Base-by-base conservation (phyloP, 2,888 invertebrate species). In the Drosophila setosimentum region DNA sequence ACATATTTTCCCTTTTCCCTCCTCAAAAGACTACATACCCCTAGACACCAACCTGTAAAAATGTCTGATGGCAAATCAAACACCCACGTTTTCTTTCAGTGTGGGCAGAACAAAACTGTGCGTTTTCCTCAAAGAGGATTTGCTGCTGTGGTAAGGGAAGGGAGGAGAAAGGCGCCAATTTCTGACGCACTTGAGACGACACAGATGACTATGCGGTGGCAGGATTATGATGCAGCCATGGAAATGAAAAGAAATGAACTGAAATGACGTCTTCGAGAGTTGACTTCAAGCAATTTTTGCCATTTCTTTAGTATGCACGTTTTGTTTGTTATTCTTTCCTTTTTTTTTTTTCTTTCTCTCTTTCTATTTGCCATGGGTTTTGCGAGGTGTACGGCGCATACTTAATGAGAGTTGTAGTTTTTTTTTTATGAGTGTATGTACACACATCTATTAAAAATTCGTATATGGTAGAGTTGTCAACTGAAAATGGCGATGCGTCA, bases 171-270 rank as follows among this genome's bases (percentile, higher is more conserved):
- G 60, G 69, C 64, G 66, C 40, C 76, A 40, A 24, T 54, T 51
- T 65, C 50, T 68, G 76, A 75, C 73, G 69, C 74, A 78, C 78
- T 78, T 64, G 74, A 78, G 74, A 73, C 70, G 68, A 66, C 69
- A 77, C 69, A 35, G 59, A 40, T 68, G 67, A 48, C 65, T 18
- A 18, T 35, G 18, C 27, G 16, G 27, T 55, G 21, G 29, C 45
- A 45, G 45, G 45, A 45, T 45, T 45, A 48, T 37, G 24, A 55
- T 55, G 37, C 27, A 55, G 45, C 27, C 37, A 55, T 27, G 27
- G 13, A 55, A 24, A 37, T 8, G 1, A 40, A 40, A 11, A 40
- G 40, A 40, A 40, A 37, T 37, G 1, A 37, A 45, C 13, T n/a
- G 0, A 37, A 24, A 63, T 55, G 33, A 69, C 64, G 75, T 61